Percentiles rank a stretch among this genome's conserved stretches.
These are phyloP conservation scores for Mus minutoides DNA, from an alignment of 2,797 vertebrate species.

Conservation along the genomic window DNA sequence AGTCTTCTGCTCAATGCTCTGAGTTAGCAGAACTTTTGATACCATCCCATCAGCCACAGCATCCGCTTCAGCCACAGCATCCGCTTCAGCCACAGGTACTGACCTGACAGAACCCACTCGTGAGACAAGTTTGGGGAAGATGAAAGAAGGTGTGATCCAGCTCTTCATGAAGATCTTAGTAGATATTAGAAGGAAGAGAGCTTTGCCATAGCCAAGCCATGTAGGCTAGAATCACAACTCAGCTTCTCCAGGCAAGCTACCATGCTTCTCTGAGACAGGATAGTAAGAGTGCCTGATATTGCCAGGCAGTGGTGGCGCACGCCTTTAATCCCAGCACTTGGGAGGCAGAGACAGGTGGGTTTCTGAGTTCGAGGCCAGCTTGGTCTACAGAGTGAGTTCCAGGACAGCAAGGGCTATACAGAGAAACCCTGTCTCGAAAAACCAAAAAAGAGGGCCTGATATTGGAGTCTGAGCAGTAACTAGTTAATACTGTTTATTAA, in stretches of 20 bases:
- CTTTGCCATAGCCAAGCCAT: background rate
- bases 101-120: background rate
- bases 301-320: no score
- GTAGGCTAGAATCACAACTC: background rate
- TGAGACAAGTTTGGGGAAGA: background rate
- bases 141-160: background rate
- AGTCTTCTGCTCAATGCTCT: background rate
- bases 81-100: background rate
- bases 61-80: background rate
- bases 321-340: no score
- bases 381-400: no score
- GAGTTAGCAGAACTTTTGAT: background rate
- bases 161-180: background rate
- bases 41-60: background rate
- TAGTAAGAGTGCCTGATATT: background rate
- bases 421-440: no score
- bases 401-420: no score
- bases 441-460: background rate
- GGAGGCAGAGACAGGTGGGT: no score
- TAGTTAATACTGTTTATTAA: background rate
- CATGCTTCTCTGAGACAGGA: background rate
- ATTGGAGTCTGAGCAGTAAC: background rate
- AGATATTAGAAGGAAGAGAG: background rate
- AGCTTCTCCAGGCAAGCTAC: background rate
- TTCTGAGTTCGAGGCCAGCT: no score